Evolutionary conservation across 2,888 invertebrate species (phyloP).

Genomic region (Antitype chi): DNA sequence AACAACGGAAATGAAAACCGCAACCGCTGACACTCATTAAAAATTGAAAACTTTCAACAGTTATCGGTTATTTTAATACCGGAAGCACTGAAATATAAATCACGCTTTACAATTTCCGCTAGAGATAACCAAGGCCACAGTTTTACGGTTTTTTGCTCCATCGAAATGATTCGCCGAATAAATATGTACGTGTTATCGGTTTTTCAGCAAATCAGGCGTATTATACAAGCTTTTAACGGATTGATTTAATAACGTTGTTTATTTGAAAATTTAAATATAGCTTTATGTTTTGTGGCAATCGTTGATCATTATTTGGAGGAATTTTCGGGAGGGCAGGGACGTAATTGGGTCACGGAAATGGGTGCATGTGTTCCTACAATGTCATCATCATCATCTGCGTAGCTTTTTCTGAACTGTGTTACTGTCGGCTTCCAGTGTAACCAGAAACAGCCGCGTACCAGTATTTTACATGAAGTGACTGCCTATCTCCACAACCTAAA

Average conservation of each 20-base stretch:
- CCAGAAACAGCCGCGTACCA: no score
- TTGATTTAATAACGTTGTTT: slow-evolving; percentile 22
- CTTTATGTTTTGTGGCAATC: slow-evolving; percentile 41
- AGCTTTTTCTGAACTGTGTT: no score
- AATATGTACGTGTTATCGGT: slow-evolving; percentile 35
- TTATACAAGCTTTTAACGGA: slow-evolving; percentile 30
- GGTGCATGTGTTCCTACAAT: neutral
- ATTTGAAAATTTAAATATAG: slow-evolving; percentile 38
- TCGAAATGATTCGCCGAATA: slow-evolving; percentile 21
- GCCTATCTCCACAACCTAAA: no score
- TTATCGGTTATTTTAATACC: slow-evolving; percentile 52
- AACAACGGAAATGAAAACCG: slow-evolving; percentile 30
- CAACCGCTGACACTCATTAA: slow-evolving; percentile 26
- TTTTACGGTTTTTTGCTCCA: slow-evolving; percentile 35
- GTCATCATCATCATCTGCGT: no score
- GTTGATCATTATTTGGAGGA: slow-evolving; percentile 47
- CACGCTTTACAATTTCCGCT: slow-evolving; percentile 52
- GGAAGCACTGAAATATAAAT: slow-evolving; percentile 56
- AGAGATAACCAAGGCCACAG: slow-evolving; percentile 36
- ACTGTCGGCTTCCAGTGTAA: no score
- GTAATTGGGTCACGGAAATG: slow-evolving; percentile 9
- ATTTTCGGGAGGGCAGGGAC: slow-evolving; percentile 17
- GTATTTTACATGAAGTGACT: no score
- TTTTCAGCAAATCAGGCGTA: slow-evolving; percentile 8
- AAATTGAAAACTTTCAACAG: slow-evolving; percentile 48